These are phyloP conservation scores for Catharus fuscescens DNA, from an alignment of 2,113 vertebrate genomes.

Conservation along the genomic window DNA sequence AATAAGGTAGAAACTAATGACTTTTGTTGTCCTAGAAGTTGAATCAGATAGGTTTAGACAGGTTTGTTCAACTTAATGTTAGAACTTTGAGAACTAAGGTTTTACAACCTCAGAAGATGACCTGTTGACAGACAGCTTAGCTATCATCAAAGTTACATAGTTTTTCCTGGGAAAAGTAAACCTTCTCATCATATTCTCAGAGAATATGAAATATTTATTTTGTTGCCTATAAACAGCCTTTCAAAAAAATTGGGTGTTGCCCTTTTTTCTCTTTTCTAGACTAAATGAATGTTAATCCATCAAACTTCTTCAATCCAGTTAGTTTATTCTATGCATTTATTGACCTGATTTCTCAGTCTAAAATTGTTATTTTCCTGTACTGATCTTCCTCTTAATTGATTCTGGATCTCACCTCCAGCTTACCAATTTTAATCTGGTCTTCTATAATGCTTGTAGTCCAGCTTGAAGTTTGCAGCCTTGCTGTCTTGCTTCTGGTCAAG, in stretches of 20 bases:
- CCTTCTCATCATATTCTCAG: neutral
- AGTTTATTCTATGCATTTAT: neutral
- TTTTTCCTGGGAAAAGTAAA: neutral
- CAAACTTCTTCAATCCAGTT: neutral
- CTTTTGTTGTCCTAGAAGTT: neutral
- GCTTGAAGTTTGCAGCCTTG: neutral
- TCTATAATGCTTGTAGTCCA: neutral
- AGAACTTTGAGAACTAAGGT: neutral
- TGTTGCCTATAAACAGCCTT: neutral
- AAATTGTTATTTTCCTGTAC: neutral
- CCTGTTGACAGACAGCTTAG: neutral
- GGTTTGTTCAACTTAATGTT: neutral
- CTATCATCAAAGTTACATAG: neutral
- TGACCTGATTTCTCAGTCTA: neutral
- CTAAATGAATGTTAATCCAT: neutral
- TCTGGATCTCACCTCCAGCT: neutral
- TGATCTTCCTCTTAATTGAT: neutral
- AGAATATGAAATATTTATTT: neutral
- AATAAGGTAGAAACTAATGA: neutral
- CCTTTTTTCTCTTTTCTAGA: neutral
- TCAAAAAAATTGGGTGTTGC: neutral
- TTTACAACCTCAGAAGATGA: neutral
- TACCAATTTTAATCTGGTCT: neutral
- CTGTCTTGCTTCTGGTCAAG: neutral
- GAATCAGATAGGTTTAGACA: neutral